A percentile compares a stretch with the other conserved stretches of the same genome.
These are phyloP conservation scores for Prionailurus bengalensis DNA, from an alignment of 2,113 vertebrate species.

Conservation along the genomic window DNA sequence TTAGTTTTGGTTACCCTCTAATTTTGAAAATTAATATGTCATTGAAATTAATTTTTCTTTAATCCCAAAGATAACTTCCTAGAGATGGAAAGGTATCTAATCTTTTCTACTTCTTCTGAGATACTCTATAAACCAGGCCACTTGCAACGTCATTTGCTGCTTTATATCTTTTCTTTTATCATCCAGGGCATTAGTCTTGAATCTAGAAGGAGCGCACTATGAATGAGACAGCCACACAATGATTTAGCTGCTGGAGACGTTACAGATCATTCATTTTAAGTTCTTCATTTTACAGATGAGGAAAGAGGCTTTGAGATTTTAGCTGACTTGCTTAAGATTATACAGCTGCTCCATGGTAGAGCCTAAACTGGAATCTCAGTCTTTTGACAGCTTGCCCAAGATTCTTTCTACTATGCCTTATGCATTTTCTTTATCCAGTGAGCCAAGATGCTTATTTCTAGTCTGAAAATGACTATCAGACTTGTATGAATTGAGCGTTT, in stretches of 20 bases:
- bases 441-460: slow-evolving; percentile 27
- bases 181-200: background rate
- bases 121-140: background rate
- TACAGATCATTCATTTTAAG: background rate
- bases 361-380: background rate
- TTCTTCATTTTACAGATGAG: background rate
- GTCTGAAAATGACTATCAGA: background rate
- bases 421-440: background rate
- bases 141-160: background rate
- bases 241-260: background rate
- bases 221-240: background rate
- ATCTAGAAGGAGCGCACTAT: background rate
- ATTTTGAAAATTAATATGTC: slow-evolving; percentile 33
- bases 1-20: slow-evolving; percentile 19
- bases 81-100: background rate
- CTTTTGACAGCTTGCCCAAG: background rate
- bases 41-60: slow-evolving; percentile 52
- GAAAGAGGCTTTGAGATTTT: slow-evolving; percentile 29
- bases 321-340: background rate
- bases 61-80: background rate
- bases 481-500: slow-evolving; percentile 30
- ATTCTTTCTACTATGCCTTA: background rate
- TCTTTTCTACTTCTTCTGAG: background rate
- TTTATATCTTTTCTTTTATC: background rate
- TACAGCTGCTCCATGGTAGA: background rate